A percentile compares a stretch with the other conserved stretches of the same genome.
phyloP scores from a whole-genome alignment of 2,888 invertebrate species.

The Encarsia formosa region DNA sequence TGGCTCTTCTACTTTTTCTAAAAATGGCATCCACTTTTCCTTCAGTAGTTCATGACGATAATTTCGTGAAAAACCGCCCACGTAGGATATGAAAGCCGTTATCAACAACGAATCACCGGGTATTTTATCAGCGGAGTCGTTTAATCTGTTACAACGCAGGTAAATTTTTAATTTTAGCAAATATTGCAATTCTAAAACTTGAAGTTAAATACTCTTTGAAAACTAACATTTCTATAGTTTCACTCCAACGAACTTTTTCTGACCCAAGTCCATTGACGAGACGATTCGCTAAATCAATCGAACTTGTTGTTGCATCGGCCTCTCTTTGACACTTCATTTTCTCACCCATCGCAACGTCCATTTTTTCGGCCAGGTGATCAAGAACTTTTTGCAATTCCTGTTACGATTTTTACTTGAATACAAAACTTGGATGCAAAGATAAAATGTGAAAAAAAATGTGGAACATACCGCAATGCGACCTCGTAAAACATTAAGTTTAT shows the following conservation, averaged over 20 bases:
- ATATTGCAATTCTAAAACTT: background rate
- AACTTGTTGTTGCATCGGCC: slow-evolving; percentile 83
- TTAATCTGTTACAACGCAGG: too few species aligned
- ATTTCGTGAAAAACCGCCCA: slow-evolving; percentile 85
- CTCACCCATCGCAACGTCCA: slow-evolving; percentile 78
- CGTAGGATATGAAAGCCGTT: slow-evolving; percentile 91
- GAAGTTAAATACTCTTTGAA: background rate
- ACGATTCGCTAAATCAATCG: slow-evolving; percentile 87
- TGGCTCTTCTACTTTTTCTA: slow-evolving; percentile 66
- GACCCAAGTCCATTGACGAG: slow-evolving; percentile 89
- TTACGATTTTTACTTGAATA: background rate
- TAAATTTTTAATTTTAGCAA: background rate
- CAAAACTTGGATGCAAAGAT: background rate
- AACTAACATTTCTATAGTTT: slow-evolving; percentile 58
- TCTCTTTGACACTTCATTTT: slow-evolving; percentile 90
- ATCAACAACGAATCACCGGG: slow-evolving; percentile 87
- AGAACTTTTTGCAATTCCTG: slow-evolving; percentile 75
- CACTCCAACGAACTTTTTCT: slow-evolving; percentile 81
- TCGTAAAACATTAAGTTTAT: slow-evolving; percentile 74
- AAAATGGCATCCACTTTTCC: slow-evolving; percentile 75
- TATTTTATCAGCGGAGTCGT: slow-evolving; percentile 69
- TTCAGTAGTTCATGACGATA: slow-evolving; percentile 77
- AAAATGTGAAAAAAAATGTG: background rate
- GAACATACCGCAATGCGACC: slow-evolving; percentile 60
- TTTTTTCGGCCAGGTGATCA: slow-evolving; percentile 71